Evolutionary conservation across 1,140 invertebrate species (phyloP).

Genomic region (Drosophila pruinosa): DNA sequence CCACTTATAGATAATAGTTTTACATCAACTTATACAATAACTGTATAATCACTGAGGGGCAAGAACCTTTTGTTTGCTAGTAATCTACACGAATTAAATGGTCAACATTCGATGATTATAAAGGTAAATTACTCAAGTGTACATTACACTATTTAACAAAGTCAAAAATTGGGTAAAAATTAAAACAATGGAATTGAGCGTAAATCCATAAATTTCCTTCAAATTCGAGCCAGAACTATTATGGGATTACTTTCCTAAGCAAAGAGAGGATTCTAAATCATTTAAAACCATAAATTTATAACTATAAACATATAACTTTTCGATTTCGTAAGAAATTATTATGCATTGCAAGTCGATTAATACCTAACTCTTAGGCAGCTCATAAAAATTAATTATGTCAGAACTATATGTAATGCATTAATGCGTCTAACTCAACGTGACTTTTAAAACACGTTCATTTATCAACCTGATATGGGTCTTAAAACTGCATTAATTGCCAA

Average conservation of each 20-base stretch:
- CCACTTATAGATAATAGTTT: constrained; percentile 3
- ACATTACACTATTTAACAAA: background rate
- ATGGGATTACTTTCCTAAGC: no score
- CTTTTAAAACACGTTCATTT: constrained; percentile 24
- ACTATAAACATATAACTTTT: background rate
- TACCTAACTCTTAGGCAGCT: background rate
- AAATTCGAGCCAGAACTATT: no score
- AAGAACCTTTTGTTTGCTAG: constrained; percentile 3
- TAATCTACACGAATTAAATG: constrained; percentile 5
- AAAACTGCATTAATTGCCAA: constrained; percentile 20
- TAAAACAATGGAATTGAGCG: no score
- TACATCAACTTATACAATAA: constrained; percentile 4
- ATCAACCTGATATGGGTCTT: constrained; percentile 39
- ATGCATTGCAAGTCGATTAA: background rate
- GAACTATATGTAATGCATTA: background rate
- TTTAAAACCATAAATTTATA: no score
- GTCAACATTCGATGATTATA: background rate
- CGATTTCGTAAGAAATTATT: no score
- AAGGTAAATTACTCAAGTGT: background rate
- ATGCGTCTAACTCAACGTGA: constrained; percentile 10
- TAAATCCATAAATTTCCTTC: no score
- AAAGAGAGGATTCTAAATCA: no score
- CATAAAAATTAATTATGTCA: background rate
- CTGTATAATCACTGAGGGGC: background rate
- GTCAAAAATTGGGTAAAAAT: no score